Percentiles rank a stretch among this genome's conserved stretches.
Conservation (phyloP, 2,113 vertebrate species). For the Conger conger region DNA sequence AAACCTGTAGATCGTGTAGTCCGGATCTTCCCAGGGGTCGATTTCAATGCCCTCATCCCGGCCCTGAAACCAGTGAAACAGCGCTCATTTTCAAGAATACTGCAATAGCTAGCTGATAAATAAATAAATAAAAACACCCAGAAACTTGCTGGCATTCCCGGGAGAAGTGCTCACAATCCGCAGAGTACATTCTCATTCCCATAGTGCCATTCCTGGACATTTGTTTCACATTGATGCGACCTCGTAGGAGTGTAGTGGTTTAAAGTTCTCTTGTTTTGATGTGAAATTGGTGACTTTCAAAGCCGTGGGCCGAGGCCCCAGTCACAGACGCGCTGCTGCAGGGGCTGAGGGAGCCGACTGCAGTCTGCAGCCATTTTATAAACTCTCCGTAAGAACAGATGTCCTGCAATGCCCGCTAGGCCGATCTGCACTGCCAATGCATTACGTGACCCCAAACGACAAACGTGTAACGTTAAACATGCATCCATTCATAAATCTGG, state of each 20-base stretch:
- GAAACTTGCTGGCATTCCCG: background rate
- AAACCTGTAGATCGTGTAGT: slow-evolving; percentile 82
- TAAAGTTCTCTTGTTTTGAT: background rate
- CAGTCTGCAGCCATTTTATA: too few species aligned
- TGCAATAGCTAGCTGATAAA: too few species aligned
- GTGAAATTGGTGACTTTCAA: background rate
- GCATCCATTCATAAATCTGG: background rate
- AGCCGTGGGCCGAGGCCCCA: background rate
- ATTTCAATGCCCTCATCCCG: slow-evolving; percentile 75
- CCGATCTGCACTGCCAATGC: too few species aligned
- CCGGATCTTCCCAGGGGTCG: slow-evolving; percentile 84
- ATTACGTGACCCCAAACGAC: too few species aligned
- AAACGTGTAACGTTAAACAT: too few species aligned
- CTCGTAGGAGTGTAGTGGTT: background rate
- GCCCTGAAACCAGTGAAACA: slow-evolving; percentile 68
- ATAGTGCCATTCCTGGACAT: background rate
- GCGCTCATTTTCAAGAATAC: background rate
- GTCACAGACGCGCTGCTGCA: background rate
- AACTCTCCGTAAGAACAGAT: too few species aligned
- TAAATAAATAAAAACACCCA: background rate
- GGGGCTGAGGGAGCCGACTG: too few species aligned
- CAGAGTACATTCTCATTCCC: background rate
- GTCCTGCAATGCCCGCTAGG: background rate
- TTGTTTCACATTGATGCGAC: background rate
- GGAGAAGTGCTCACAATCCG: background rate